Conservation (phyloP, 2,888 invertebrate species). For the Heliconius cydno region DNA sequence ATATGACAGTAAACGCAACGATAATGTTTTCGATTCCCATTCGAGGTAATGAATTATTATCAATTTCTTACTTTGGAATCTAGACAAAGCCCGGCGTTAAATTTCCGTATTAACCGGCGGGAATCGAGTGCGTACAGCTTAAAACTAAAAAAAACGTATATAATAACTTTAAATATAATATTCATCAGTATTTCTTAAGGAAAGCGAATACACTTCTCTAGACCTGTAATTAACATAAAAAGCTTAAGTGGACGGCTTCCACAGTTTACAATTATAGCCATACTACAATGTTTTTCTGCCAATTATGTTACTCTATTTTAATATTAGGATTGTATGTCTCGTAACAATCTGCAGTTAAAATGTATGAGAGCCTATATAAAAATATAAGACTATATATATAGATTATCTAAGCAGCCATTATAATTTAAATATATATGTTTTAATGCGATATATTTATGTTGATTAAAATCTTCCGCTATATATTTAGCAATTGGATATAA, state of each 20-base stretch:
- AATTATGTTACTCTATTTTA: slow-evolving; percentile 35
- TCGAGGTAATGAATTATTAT: too few species aligned
- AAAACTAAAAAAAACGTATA: not conserved
- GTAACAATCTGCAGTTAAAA: slow-evolving; percentile 31
- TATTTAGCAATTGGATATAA: not conserved
- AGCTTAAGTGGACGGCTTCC: slow-evolving; percentile 27
- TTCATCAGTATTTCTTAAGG: slow-evolving; percentile 20
- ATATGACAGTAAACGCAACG: not conserved
- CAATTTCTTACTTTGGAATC: too few species aligned
- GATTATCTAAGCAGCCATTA: not conserved
- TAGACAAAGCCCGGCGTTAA: too few species aligned
- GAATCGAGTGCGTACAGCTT: too few species aligned
- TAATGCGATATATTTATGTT: not conserved
- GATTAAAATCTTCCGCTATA: not conserved
- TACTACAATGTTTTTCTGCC: slow-evolving; percentile 38
- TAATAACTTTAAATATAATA: slow-evolving; percentile 5
- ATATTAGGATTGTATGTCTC: slow-evolving; percentile 18
- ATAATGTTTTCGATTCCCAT: not conserved
- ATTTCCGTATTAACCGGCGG: too few species aligned
- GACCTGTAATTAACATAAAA: slow-evolving; percentile 40
- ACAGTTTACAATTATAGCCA: slow-evolving; percentile 35
- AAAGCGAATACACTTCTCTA: not conserved
- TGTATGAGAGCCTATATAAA: slow-evolving; percentile 14
- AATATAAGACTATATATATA: not conserved
- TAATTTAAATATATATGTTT: not conserved